These are phyloP conservation scores for Odontocerum albicorne DNA, from an alignment of 2,888 invertebrate genomes.

Conservation along the genomic window DNA sequence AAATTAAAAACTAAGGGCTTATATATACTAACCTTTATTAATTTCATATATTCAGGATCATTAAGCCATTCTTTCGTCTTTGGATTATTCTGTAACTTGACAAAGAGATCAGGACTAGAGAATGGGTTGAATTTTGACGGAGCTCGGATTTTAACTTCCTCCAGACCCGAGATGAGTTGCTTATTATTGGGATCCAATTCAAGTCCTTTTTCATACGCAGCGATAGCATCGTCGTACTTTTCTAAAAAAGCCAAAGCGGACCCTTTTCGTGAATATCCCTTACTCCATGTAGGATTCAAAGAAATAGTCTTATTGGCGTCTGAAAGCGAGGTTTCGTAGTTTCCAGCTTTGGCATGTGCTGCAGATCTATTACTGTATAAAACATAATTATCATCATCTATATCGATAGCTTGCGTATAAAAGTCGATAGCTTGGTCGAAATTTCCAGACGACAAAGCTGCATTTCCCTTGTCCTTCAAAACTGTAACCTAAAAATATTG, in stretches of 20 bases:
- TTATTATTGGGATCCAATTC: slow-evolving; percentile 71
- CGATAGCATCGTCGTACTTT: slow-evolving; percentile 72
- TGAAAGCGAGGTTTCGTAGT: slow-evolving; percentile 72
- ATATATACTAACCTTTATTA: slow-evolving; percentile 49
- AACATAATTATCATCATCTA: slow-evolving; percentile 84
- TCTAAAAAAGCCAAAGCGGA: slow-evolving; percentile 80
- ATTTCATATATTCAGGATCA: slow-evolving; percentile 72
- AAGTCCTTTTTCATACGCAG: slow-evolving; percentile 71
- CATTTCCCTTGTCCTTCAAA: slow-evolving; percentile 87
- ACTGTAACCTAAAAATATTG: slow-evolving; percentile 70
- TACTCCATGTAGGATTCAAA: slow-evolving; percentile 83
- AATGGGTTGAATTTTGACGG: slow-evolving; percentile 49
- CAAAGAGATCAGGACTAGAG: slow-evolving; percentile 56
- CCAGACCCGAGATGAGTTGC: slow-evolving; percentile 68
- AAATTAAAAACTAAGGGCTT: not conserved
- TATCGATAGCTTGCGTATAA: slow-evolving; percentile 79
- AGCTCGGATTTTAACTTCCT: slow-evolving; percentile 57
- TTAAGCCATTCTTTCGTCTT: slow-evolving; percentile 69
- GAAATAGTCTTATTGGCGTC: slow-evolving; percentile 85
- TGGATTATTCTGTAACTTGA: slow-evolving; percentile 67
- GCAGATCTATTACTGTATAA: slow-evolving; percentile 91
- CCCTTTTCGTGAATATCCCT: slow-evolving; percentile 88
- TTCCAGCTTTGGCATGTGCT: slow-evolving; percentile 79
- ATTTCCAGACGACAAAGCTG: slow-evolving; percentile 75
- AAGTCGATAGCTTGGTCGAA: slow-evolving; percentile 76